phyloP scores from a whole-genome alignment of 2,113 vertebrate genomes.

The Australoheros scitulus region DNA sequence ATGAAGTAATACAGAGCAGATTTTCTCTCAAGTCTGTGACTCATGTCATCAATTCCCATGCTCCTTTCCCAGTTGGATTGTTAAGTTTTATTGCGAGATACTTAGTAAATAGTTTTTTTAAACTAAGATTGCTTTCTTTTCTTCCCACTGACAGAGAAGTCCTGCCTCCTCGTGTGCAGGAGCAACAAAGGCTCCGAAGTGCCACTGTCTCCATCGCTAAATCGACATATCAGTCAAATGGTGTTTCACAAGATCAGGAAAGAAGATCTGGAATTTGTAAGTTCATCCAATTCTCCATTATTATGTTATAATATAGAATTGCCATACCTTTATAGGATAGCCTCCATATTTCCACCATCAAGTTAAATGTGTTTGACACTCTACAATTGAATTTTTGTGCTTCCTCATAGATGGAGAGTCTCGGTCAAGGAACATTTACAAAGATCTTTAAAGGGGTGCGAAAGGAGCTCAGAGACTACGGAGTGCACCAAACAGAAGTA shows the following conservation, averaged over 20 bases:
- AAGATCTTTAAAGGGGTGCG: slow-evolving; percentile 95
- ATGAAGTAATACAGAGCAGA: background rate
- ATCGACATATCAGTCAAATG: slow-evolving; percentile 93
- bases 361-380: background rate
- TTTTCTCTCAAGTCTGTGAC: background rate
- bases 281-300: slow-evolving; percentile 31
- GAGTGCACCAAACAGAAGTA: slow-evolving; percentile 92
- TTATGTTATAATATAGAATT: background rate
- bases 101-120: background rate
- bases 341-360: background rate
- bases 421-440: slow-evolving; percentile 96
- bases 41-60: background rate
- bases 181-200: slow-evolving; percentile 87
- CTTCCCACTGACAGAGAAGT: slow-evolving; percentile 84
- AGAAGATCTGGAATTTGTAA: slow-evolving; percentile 94
- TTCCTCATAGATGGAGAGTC: slow-evolving; percentile 87
- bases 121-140: background rate
- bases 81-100: background rate
- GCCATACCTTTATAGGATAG: background rate
- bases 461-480: slow-evolving; percentile 93
- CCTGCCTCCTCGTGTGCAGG: slow-evolving; percentile 92
- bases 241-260: slow-evolving; percentile 98
- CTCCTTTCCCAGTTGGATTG: background rate
- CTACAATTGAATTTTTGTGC: background rate
- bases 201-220: slow-evolving; percentile 84